Evolutionary conservation across 2,113 vertebrate genomes (phyloP).

Genomic region (Puntigrus tetrazona): DNA sequence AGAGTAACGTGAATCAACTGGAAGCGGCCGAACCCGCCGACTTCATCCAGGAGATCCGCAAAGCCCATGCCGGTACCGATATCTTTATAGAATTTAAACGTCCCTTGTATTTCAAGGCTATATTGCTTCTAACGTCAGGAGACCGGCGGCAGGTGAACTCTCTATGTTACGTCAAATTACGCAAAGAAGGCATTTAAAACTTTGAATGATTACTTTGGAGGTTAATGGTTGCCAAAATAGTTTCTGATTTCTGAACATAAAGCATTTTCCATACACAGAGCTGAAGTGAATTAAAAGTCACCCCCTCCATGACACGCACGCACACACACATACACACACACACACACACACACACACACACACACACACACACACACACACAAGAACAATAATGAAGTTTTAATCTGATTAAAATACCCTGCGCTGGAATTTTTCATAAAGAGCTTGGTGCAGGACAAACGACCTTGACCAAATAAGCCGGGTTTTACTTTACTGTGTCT

Average conservation of each 20-base stretch:
- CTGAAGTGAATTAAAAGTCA: background rate
- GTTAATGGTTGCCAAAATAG: slow-evolving; percentile 42
- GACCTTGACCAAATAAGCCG: slow-evolving; percentile 5
- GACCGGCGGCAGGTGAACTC: background rate
- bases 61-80: slow-evolving; percentile 67
- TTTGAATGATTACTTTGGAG: slow-evolving; percentile 43
- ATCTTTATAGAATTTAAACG: background rate
- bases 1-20: slow-evolving; percentile 79
- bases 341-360: background rate
- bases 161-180: background rate
- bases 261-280: slow-evolving; percentile 9
- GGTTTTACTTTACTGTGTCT: background rate
- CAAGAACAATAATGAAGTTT: slow-evolving; percentile 18
- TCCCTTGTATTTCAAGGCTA: background rate
- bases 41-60: slow-evolving; percentile 70
- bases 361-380: background rate
- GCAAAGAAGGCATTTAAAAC: background rate
- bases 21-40: slow-evolving; percentile 77
- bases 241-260: background rate
- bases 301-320: background rate
- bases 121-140: background rate
- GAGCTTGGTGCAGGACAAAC: slow-evolving; percentile 42
- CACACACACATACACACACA: background rate
- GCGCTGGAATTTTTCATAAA: slow-evolving; percentile 52
- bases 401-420: slow-evolving; percentile 30